Evolutionary conservation across 2,113 vertebrate genomes (phyloP), one percentile per base, ranked within the genome.

Genomic region (Mohoua ochrocephala): DNA sequence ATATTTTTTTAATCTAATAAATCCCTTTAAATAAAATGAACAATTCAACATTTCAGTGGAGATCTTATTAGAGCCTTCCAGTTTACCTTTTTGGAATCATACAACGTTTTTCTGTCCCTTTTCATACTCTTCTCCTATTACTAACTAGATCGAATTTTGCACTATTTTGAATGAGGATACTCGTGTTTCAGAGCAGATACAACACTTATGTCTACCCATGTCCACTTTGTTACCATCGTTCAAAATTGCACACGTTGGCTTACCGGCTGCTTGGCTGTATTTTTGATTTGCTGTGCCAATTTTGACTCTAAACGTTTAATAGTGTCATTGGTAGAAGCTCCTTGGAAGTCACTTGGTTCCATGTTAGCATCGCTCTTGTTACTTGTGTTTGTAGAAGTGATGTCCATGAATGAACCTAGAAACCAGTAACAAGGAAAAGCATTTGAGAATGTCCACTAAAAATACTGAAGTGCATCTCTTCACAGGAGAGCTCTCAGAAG

Each of bases 301-400:
- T 99, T 99, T 91, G 98, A 98, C 95, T 99, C 98, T 60, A 99
- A 98, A 83, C 99, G 99, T 97, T 99, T 99, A 97, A 99, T 99
- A 61, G 99, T 99, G 96, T 99, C 99, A 50, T 99, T 99, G 95
- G 98, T 99, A 80, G 98, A 96, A 96, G 98, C 96, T 94, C 99
- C 98, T 96, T 99, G 99, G 82, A 98, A 98, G 81, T 99, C 98
- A 61, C 98, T 98, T 94, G 98, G 98, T 78, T 99, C 99, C 98
- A 99, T 97, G 94, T 99, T 99, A 39, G 98, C 98, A 59, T 99
- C 99, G 39, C 99, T 99, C 97, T 97, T 99, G 98, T 98, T 99
- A 98, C 99, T 99, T 61, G 98, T 99, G 97, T 98, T 99, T 97
- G 98, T 99, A 93, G 98, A 99, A 52, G 98, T 98, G 59, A 99